phyloP scores from a whole-genome alignment of 1,140 invertebrate species.

The Brachionus asplanchnoidis region DNA sequence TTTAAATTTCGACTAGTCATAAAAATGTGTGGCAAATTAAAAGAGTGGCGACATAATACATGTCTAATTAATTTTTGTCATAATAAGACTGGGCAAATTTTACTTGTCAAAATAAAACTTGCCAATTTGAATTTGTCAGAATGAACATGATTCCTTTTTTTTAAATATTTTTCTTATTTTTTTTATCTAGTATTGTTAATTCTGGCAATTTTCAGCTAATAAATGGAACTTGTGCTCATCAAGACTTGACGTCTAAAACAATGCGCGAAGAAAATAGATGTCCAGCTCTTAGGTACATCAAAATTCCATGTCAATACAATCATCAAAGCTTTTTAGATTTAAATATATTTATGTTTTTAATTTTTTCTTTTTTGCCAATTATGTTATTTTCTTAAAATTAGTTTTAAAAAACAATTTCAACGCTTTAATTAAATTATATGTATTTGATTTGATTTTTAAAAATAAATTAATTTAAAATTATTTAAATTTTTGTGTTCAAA shows the following conservation, averaged over 20 bases:
- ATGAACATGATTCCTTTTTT: background rate
- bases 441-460: background rate
- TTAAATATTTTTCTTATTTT: too few relatives aligned
- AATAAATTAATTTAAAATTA: background rate
- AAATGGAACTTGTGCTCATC: slow-evolving; percentile 58
- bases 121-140: background rate
- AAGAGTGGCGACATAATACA: background rate
- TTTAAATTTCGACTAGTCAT: background rate
- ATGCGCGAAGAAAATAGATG: slow-evolving; percentile 52
- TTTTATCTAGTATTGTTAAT: slow-evolving; percentile 56
- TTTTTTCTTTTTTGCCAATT: background rate
- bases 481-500: too few relatives aligned
- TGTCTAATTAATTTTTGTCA: background rate
- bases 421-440: too few relatives aligned
- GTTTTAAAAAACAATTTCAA: background rate
- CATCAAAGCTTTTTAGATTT: background rate
- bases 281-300: slow-evolving; percentile 44
- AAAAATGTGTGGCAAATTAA: background rate
- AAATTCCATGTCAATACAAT: slow-evolving; percentile 9
- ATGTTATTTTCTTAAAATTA: background rate
- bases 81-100: background rate
- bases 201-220: slow-evolving; percentile 58
- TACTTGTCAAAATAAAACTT: too few relatives aligned
- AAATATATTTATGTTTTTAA: background rate
- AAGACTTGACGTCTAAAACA: slow-evolving; percentile 49